Evolutionary conservation across 2,113 vertebrate species (phyloP), one percentile per base, ranked within the genome.

Genomic region (Bubalus kerabau): DNA sequence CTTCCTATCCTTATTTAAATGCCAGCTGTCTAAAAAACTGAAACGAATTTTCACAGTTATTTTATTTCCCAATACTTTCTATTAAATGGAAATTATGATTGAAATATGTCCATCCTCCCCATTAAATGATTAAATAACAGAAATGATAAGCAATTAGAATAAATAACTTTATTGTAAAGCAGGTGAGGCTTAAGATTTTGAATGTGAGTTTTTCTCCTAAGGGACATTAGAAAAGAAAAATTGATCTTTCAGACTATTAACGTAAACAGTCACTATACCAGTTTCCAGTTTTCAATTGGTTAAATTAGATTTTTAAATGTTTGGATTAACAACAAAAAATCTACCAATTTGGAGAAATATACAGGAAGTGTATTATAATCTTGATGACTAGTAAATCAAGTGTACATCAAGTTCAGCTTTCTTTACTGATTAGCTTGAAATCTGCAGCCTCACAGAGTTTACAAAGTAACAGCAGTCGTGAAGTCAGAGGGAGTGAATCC

Each of bases 151-250:
- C 62, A 95, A 59, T 17, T 90, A 50, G 52, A 97, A 91, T 50
- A 89, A 94, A 26, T 21, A 80, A 94, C 9, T 95, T 89, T 89
- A 96, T 84, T 96, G 91, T 93, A 50, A 90, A 89, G 90, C 76
- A 94, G 48, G 46, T 48, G 60, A 93, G 54, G 76, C 50, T 95
- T 36, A 96, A 96, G 71, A 97, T n/a, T 93, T 95, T 83, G 71
- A 94, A 87, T 43, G 57, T 93, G 78, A 96, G 93, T 80, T 93
- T 91, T 57, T 97, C 91, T 97, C 93, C 91, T 96, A 97, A 97
- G 56, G 50, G 94, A 89, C 95, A 94, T 95, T 97, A 95, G 93
- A 95, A 86, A 95, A 95, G 67, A 54, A 97, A 97, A 97, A 97
- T 96, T 96, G 96, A 97, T 97, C 91, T 93, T 97, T 52, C 23